Evolutionary conservation across 2,888 invertebrate species (phyloP).

Genomic region (Cotesia congregata): DNA sequence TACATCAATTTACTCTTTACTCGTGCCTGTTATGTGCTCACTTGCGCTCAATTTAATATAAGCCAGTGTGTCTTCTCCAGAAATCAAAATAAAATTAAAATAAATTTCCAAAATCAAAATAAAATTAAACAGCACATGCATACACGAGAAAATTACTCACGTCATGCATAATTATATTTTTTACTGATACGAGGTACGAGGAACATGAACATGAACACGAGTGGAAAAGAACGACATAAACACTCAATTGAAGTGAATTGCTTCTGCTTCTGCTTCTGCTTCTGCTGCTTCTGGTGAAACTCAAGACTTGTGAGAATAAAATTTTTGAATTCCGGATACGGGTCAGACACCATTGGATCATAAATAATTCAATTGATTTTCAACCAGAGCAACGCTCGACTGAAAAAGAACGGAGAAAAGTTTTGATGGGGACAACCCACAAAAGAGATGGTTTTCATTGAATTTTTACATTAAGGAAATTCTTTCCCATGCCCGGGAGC

Average conservation of each 20-base stretch:
- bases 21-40: background rate
- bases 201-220: background rate
- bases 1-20: background rate
- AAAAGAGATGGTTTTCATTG: conserved; percentile 8
- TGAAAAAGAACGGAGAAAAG: conserved; percentile 54
- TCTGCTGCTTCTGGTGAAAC: background rate
- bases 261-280: background rate
- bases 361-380: conserved; percentile 58
- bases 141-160: background rate
- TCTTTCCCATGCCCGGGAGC: no score
- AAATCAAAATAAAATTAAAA: background rate
- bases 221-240: background rate
- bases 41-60: background rate
- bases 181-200: background rate
- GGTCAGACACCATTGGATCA: conserved; percentile 47
- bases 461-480: background rate
- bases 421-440: conserved; percentile 39
- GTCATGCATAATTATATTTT: background rate
- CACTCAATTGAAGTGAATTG: background rate
- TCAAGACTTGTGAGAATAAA: background rate
- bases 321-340: conserved; percentile 41
- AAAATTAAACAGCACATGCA: background rate
- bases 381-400: conserved; percentile 27
- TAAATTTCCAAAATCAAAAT: background rate
- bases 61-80: background rate